phyloP scores from a whole-genome alignment of 2,797 vertebrate genomes.

The Halcyon leucocephala region DNA sequence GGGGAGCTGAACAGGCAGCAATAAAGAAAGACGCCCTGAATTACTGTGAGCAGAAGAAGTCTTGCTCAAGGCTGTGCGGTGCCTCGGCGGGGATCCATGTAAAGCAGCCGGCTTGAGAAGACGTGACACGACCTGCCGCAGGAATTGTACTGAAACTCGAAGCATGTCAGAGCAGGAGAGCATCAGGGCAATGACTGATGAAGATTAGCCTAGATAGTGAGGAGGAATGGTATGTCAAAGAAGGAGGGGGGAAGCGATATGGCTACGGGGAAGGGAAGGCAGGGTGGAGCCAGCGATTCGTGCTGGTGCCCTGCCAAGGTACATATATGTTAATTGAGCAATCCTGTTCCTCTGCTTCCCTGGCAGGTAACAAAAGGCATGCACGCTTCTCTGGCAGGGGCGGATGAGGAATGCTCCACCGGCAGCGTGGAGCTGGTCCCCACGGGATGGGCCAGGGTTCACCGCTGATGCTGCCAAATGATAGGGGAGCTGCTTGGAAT shows the following conservation, averaged over 20 bases:
- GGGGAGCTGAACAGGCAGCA: constrained; percentile 20
- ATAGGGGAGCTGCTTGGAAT: not conserved
- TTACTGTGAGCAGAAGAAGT: constrained; percentile 49
- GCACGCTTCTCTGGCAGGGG: not conserved
- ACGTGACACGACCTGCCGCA: constrained; percentile 74
- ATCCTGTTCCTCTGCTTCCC: constrained; percentile 58
- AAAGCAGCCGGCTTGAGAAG: constrained; percentile 64
- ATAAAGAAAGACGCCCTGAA: constrained; percentile 56
- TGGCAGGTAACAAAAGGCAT: constrained; percentile 54
- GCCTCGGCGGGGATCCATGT: constrained; percentile 18
- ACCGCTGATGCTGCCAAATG: not conserved
- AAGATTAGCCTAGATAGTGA: constrained; percentile 71
- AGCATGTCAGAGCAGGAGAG: constrained; percentile 73
- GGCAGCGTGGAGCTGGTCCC: not conserved
- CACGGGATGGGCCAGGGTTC: not conserved
- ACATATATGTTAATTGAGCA: constrained; percentile 72
- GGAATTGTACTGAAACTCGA: constrained; percentile 74
- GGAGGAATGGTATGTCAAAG: constrained; percentile 71
- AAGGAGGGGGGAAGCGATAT: constrained; percentile 48
- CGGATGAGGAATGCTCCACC: not conserved
- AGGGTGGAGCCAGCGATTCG: constrained; percentile 58
- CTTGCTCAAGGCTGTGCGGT: constrained; percentile 66
- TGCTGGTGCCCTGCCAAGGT: constrained; percentile 73
- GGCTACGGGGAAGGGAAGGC: constrained; percentile 52
- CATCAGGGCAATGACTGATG: constrained; percentile 68